These are phyloP conservation scores for Pseudomyrmex sp. DNA, from an alignment of 1,140 invertebrate genomes.

Conservation along the genomic window DNA sequence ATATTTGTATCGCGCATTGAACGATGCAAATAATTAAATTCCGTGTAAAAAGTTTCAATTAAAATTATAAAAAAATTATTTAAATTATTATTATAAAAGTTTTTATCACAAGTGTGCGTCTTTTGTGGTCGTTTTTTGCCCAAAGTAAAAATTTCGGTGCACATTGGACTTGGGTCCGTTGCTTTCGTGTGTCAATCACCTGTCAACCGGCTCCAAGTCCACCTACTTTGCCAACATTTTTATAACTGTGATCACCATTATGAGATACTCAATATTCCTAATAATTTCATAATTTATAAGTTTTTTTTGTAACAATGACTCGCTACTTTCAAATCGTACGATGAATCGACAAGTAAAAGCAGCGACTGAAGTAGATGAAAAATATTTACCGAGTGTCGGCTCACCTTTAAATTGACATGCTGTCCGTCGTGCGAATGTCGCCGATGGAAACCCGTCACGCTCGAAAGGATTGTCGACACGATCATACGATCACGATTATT, in stretches of 20 bases:
- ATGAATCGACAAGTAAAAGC: background rate
- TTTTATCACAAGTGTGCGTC: background rate
- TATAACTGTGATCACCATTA: background rate
- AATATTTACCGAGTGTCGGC: background rate
- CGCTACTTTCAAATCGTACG: background rate
- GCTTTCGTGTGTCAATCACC: constrained; percentile 1
- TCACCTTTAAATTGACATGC: constrained; percentile 70
- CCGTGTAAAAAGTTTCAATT: no score
- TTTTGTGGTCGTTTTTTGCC: background rate
- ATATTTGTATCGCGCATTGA: no score
- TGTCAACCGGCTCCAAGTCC: constrained; percentile 33
- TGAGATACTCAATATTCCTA: no score
- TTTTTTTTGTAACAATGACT: no score
- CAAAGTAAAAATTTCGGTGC: background rate
- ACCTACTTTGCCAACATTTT: constrained; percentile 13
- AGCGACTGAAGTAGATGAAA: constrained; percentile 26
- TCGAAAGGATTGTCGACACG: constrained; percentile 72
- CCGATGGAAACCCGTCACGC: constrained; percentile 74
- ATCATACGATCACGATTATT: constrained; percentile 66
- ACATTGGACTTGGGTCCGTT: background rate
- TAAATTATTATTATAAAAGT: background rate
- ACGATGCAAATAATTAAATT: no score
- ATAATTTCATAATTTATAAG: no score
- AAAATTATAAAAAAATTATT: background rate
- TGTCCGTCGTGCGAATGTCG: constrained; percentile 69